Conservation (phyloP, 2,888 invertebrate species). For the Periphyllus acericola region DNA sequence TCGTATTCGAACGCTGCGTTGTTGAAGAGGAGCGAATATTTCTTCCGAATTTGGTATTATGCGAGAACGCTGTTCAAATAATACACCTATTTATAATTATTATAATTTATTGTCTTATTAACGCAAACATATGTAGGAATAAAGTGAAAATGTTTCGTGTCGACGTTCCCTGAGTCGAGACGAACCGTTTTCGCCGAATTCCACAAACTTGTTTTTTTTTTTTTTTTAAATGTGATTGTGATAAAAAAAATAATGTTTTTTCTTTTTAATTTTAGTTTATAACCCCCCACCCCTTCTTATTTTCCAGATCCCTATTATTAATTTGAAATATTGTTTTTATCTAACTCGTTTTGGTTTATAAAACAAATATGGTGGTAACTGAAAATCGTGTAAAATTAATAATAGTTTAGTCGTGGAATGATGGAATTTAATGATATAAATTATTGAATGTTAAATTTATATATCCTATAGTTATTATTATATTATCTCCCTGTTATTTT, state of each 20-base stretch:
- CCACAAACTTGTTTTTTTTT: slow-evolving; percentile 1
- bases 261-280: slow-evolving; percentile 22
- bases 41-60: slow-evolving; percentile 93
- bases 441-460: slow-evolving; percentile 1
- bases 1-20: slow-evolving; percentile 89
- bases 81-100: slow-evolving; percentile 64
- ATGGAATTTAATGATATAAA: background rate
- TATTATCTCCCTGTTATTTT: slow-evolving; percentile 42
- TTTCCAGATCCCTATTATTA: background rate
- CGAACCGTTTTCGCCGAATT: background rate
- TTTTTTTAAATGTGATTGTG: slow-evolving; percentile 44
- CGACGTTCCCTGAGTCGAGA: slow-evolving; percentile 48
- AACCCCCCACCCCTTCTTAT: background rate
- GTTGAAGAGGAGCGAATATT: slow-evolving; percentile 89
- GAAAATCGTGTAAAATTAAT: background rate
- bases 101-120: slow-evolving; percentile 11
- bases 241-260: slow-evolving; percentile 29
- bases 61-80: slow-evolving; percentile 85
- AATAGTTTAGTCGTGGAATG: background rate
- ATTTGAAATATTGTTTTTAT: slow-evolving; percentile 1
- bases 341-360: background rate
- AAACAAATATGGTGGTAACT: slow-evolving; percentile 35
- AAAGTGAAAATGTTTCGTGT: background rate
- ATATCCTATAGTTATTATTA: background rate
- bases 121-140: background rate